Conservation (phyloP, 1,140 invertebrate genomes). For the Hycleus phaleratus region DNA sequence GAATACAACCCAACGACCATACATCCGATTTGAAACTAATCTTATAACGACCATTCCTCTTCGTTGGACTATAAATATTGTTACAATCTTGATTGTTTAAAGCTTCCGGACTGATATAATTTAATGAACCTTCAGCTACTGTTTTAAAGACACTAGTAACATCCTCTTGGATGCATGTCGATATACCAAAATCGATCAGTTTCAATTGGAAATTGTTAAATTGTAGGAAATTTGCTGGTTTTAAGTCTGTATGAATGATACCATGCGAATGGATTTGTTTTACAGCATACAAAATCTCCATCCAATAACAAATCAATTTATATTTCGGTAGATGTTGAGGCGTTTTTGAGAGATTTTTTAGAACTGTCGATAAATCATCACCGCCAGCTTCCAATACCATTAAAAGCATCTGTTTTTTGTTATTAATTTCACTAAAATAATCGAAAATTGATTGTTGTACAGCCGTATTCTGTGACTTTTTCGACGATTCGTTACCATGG, state of each 20-base stretch:
- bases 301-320: slow-evolving; percentile 85
- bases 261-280: slow-evolving; percentile 84
- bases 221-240: slow-evolving; percentile 94
- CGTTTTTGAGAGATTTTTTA: slow-evolving; percentile 54
- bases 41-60: slow-evolving; percentile 40
- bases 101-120: slow-evolving; percentile 96
- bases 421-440: slow-evolving; percentile 46
- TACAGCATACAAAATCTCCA: slow-evolving; percentile 88
- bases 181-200: slow-evolving; percentile 97
- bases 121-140: slow-evolving; percentile 77
- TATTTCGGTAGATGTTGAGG: slow-evolving; percentile 54
- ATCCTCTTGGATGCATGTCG: slow-evolving; percentile 81
- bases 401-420: slow-evolving; percentile 57
- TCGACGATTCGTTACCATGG: no score
- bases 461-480: neutral
- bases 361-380: slow-evolving; percentile 72
- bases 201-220: slow-evolving; percentile 77
- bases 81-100: slow-evolving; percentile 53
- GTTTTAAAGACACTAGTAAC: slow-evolving; percentile 84
- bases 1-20: slow-evolving; percentile 95
- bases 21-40: slow-evolving; percentile 74
- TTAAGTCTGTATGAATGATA: slow-evolving; percentile 95
- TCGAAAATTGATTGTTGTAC: neutral
- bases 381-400: slow-evolving; percentile 92
- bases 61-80: slow-evolving; percentile 40